Evolutionary conservation across 1,140 invertebrate species (phyloP), one percentile per base, ranked within the genome.

Genomic region (Aphis gossypii): DNA sequence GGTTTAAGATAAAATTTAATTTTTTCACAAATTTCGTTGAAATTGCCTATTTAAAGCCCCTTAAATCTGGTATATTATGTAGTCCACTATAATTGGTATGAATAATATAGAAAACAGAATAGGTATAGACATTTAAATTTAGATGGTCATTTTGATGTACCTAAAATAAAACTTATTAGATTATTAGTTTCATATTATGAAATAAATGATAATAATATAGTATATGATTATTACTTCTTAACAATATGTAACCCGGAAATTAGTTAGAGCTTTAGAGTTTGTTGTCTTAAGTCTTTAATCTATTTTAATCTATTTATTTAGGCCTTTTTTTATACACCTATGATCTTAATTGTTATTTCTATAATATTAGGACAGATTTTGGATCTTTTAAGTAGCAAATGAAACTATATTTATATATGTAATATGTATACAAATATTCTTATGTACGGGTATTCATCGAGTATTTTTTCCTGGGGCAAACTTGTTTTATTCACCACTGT

Each of bases 401-500:
- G 38, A 38, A 41, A 90, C 54, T 20, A n/a, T 46, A 60, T 46
- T 25, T 51, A 88, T 86, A n/a, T 30, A 30, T 38, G 21, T 41
- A 44, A 41, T 6, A 86, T 48, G 1, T 38, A 90, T 56, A 90
- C 30, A 46, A 90, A 90, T 68, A 68, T 14, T 90, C 38, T 68
- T 35, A 46, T 68, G 41, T 76, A n/a, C 11, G 54, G 20, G 41
- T 41, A 44, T 90, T 56, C 56, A 30, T 90, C 54, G 14, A 56
- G 48, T 54, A 56, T 23, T 56, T 25, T 68, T 90, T 44, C 82
- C 21, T 1, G 44, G 44, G 20, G 48, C 92, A 93, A 93, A 93
- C 92, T 93, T 21, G 92, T 93, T 93, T 93, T 93, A 44, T 93
- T 93, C 48, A 84, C 92, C 35, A 88, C 87, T 88, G 46, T 51